Evolutionary conservation across 2,888 invertebrate species (phyloP).

Genomic region (Rhagophthalmus giganteus): DNA sequence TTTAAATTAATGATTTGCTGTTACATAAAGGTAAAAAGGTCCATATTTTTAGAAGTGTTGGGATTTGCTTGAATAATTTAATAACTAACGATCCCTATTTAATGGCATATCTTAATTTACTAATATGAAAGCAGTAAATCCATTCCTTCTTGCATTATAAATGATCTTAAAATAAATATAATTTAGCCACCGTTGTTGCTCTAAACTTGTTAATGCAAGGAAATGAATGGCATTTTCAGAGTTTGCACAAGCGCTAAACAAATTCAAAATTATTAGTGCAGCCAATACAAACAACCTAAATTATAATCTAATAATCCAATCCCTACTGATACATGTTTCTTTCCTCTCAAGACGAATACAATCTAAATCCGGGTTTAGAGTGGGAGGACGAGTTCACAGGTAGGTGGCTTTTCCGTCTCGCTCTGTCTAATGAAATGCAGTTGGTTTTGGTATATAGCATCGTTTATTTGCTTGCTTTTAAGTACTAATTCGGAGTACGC

Average conservation of each 20-base stretch:
- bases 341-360: slow-evolving; percentile 95
- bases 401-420: slow-evolving; percentile 67
- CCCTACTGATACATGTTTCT: slow-evolving; percentile 54
- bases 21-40: too few relatives aligned
- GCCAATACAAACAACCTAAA: slow-evolving; percentile 34
- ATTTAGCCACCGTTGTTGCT: background rate
- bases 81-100: too few relatives aligned
- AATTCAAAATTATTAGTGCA: slow-evolving; percentile 31
- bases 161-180: background rate
- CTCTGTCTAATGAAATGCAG: slow-evolving; percentile 27
- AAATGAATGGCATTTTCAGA: slow-evolving; percentile 12
- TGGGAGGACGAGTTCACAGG: slow-evolving; percentile 99
- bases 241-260: slow-evolving; percentile 7
- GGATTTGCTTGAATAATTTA: too few relatives aligned
- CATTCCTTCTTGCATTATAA: slow-evolving; percentile 22
- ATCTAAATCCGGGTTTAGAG: slow-evolving; percentile 99
- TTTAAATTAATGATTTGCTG: too few relatives aligned
- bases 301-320: slow-evolving; percentile 32
- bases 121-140: slow-evolving; percentile 16
- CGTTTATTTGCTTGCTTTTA: slow-evolving; percentile 26
- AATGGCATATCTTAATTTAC: slow-evolving; percentile 12
- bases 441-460: slow-evolving; percentile 24
- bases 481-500: background rate
- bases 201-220: slow-evolving; percentile 18
- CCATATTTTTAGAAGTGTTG: too few relatives aligned